Evolutionary conservation across 2,888 invertebrate genomes (phyloP), one percentile per base, ranked within the genome.

Genomic region (Cheiracanthium punctorium): DNA sequence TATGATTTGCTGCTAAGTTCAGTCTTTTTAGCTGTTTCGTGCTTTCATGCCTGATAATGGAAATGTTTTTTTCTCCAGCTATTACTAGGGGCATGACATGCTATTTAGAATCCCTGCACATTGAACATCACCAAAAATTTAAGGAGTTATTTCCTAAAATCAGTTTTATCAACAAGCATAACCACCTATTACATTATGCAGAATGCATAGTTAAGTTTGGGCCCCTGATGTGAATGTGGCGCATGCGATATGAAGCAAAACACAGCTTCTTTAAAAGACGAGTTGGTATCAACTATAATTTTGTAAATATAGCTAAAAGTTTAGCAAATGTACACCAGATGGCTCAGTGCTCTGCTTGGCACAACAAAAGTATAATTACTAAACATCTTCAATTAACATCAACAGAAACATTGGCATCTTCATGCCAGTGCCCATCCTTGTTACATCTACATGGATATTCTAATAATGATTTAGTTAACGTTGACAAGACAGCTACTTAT

Each of bases 211-310:
- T 29, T 30, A 72, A 72, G n/a, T 41, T 72, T 41, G 72, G 72
- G 10, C 72, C 43, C 10, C 14, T n/a, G n/a, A 20, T 72, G 17
- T 20, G 43, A 37, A 72, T 72, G 72, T 72, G 72, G 72, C 41
- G 72, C 43, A 72, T n/a, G n/a, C n/a, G n/a, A n/a, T 72, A 72
- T 72, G 72, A 72, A 20, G 72, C 72, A 1, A 37, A 72, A 32
- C 72, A 72, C 17, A 72, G 24, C 24, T 37, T 12, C 41, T 72
- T 72, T 72, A 72, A 72, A n/a, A 48, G n/a, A 4, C 48, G 48
- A 4, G 1, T n/a, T 4, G n/a, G 48, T n/a, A 48, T 48, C 14
- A 72, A 72, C 20, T 72, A 43, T 24, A 72, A 72, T 43, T 72
- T 72, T 72, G 41, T 17, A 20, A 72, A 72, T 29, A n/a, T n/a